These are phyloP conservation scores for Pogonomyrmex californicus DNA, from an alignment of 1,140 invertebrate genomes.

Conservation along the genomic window DNA sequence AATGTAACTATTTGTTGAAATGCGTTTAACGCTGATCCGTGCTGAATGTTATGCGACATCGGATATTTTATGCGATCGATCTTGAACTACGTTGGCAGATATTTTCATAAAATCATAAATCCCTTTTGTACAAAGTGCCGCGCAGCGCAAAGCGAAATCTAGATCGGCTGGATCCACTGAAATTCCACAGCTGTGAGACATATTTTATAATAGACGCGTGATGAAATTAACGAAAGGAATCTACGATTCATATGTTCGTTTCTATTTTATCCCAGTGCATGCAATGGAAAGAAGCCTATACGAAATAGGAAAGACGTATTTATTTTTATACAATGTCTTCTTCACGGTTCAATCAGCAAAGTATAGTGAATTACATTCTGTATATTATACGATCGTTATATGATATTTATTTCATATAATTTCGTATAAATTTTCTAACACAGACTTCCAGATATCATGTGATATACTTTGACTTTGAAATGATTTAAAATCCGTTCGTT, in stretches of 20 bases:
- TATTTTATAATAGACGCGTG: constrained; percentile 13
- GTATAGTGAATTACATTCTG: constrained; percentile 18
- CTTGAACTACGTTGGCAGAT: background rate
- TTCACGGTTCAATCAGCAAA: constrained; percentile 25
- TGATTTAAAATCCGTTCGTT: constrained; percentile 22
- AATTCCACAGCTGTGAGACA: constrained; percentile 25
- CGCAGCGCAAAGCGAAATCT: background rate
- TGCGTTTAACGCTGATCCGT: constrained; percentile 6
- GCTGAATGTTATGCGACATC: background rate
- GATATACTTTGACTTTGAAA: constrained; percentile 42
- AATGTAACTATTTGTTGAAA: constrained; percentile 26
- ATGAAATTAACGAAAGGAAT: constrained; percentile 13
- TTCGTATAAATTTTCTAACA: constrained; percentile 24
- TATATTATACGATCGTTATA: constrained; percentile 27
- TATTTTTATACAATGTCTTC: constrained; percentile 56
- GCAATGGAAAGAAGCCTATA: constrained; percentile 22
- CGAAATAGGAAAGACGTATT: constrained; percentile 45
- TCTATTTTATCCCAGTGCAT: constrained; percentile 2
- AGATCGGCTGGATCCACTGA: background rate
- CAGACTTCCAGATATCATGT: constrained; percentile 38
- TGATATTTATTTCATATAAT: constrained; percentile 38
- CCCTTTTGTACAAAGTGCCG: background rate
- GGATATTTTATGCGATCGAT: background rate
- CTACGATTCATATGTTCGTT: background rate
- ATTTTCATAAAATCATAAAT: background rate